Percentiles rank a stretch among this genome's conserved stretches.
Conservation (phyloP, 2,888 invertebrate species). For the Eristalis tenax region DNA sequence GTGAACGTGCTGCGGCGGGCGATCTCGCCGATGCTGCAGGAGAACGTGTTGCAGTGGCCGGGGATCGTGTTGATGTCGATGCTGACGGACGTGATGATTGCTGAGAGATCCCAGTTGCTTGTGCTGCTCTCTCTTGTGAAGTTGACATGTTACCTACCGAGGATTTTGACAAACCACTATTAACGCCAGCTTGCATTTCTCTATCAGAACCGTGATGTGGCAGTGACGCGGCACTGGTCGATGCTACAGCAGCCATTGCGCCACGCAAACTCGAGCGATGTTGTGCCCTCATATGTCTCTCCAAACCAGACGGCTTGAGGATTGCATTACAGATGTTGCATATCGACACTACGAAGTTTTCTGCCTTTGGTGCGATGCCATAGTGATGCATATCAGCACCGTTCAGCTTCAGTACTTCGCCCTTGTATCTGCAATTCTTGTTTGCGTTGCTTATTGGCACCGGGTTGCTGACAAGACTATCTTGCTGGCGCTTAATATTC, state of each 20-base stretch:
- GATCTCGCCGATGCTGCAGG: slow-evolving; percentile 30
- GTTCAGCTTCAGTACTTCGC: slow-evolving; percentile 83
- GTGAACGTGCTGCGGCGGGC: slow-evolving; percentile 23
- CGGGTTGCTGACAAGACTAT: slow-evolving; percentile 20
- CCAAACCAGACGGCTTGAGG: slow-evolving; percentile 90
- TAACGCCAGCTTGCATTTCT: slow-evolving; percentile 7
- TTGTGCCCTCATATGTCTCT: slow-evolving; percentile 86
- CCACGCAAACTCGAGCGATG: slow-evolving; percentile 80
- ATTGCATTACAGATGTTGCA: slow-evolving; percentile 90
- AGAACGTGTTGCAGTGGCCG: not conserved
- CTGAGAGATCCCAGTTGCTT: slow-evolving; percentile 13
- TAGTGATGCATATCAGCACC: slow-evolving; percentile 87
- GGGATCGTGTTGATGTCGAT: slow-evolving; percentile 9
- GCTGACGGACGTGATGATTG: slow-evolving; percentile 17
- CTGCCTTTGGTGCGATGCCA: slow-evolving; percentile 89
- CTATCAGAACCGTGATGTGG: slow-evolving; percentile 12
- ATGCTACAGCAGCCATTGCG: slow-evolving; percentile 7
- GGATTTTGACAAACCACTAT: slow-evolving; percentile 7
- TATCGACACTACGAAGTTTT: slow-evolving; percentile 88
- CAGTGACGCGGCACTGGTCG: not conserved
- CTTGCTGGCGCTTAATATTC: slow-evolving; percentile 45
- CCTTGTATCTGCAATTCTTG: slow-evolving; percentile 59
- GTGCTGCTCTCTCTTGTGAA: slow-evolving; percentile 10
- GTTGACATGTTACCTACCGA: not conserved
- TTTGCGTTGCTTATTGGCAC: slow-evolving; percentile 31